These are phyloP conservation scores for Sarcophaga peregrina DNA, from an alignment of 1,140 invertebrate species.

Conservation along the genomic window DNA sequence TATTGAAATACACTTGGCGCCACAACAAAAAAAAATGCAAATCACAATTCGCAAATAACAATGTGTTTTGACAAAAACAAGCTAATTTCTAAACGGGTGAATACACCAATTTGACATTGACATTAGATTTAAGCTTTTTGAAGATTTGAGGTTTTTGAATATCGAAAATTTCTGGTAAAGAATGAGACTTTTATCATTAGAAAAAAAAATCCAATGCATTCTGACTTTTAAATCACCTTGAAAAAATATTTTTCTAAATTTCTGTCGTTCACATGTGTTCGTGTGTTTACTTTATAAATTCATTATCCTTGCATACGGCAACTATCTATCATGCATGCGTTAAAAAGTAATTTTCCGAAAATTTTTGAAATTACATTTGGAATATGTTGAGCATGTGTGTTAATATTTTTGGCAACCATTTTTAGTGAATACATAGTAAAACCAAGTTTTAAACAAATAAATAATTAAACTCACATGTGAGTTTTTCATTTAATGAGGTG, in stretches of 20 bases:
- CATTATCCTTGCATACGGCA: background rate
- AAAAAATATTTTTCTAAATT: background rate
- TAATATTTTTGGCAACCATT: background rate
- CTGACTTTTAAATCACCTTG: background rate
- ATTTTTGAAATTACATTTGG: background rate
- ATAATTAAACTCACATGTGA: background rate
- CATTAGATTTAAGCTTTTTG: background rate
- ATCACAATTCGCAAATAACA: background rate
- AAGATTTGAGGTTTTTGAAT: background rate
- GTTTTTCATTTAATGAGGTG: background rate
- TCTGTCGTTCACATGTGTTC: background rate
- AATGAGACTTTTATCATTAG: no score
- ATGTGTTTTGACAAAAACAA: no score
- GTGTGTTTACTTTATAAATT: background rate
- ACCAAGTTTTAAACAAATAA: background rate
- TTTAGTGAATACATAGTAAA: background rate
- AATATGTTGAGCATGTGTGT: background rate
- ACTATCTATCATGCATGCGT: background rate
- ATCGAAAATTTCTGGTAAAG: background rate
- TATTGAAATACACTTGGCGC: conserved; percentile 30
- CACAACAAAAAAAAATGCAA: background rate
- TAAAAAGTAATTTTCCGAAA: background rate
- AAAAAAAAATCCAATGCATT: background rate
- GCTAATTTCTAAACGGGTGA: background rate
- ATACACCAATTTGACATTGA: conserved; percentile 33